phyloP scores from a whole-genome alignment of 2,888 invertebrate genomes.

The Hololepta plana region DNA sequence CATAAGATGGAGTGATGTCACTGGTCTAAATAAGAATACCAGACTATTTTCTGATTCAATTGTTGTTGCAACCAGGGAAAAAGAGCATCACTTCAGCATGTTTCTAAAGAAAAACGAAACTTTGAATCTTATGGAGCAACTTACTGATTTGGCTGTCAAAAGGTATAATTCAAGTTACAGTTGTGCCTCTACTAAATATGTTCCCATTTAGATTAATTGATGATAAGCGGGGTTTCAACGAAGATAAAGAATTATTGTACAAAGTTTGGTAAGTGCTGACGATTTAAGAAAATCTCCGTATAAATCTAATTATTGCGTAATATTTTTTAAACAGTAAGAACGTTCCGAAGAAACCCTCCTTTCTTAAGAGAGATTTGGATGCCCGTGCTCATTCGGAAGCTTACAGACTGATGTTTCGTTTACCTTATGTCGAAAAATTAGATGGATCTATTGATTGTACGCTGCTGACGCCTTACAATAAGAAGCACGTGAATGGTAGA shows the following conservation, averaged over 20 bases:
- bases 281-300: conserved; percentile 2
- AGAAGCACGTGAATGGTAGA: conserved; percentile 71
- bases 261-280: conserved; percentile 44
- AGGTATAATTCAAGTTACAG: conserved; percentile 28
- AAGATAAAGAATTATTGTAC: conserved; percentile 67
- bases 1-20: conserved; percentile 81
- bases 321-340: conserved; percentile 41
- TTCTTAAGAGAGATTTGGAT: conserved; percentile 86
- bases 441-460: conserved; percentile 88
- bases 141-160: conserved; percentile 95
- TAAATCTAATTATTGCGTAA: neutral
- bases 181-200: conserved; percentile 1
- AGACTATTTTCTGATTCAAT: conserved; percentile 72
- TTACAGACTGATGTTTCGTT: conserved; percentile 65
- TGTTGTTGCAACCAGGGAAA: conserved; percentile 68
- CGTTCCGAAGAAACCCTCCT: conserved; percentile 76
- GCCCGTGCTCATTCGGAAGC: conserved; percentile 87
- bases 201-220: conserved; percentile 56
- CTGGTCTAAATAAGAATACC: conserved; percentile 59
- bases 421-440: conserved; percentile 79
- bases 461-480: conserved; percentile 90
- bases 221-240: conserved; percentile 79
- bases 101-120: conserved; percentile 80
- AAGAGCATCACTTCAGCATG: conserved; percentile 81
- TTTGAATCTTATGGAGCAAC: conserved; percentile 80